These are phyloP conservation scores for Paraplagusia blochii DNA, from an alignment of 2,113 vertebrate genomes.

Conservation along the genomic window DNA sequence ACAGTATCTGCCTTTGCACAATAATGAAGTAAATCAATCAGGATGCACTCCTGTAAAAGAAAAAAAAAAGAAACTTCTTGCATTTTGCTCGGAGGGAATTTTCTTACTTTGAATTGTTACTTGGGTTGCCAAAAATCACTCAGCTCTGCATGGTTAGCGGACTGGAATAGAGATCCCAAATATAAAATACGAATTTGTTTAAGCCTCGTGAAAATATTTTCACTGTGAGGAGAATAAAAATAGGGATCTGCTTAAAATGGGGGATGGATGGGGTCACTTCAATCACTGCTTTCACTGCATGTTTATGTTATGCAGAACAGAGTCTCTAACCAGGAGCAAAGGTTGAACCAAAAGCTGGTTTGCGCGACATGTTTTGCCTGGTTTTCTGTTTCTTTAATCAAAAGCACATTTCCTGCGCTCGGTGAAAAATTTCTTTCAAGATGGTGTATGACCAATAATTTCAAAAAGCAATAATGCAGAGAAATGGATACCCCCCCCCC, in stretches of 20 bases:
- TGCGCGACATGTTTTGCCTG: conserved; percentile 51
- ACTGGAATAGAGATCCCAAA: conserved; percentile 49
- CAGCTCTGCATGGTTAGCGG: conserved; percentile 43
- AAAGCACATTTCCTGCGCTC: conserved; percentile 64
- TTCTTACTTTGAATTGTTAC: conserved; percentile 38
- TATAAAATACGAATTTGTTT: conserved; percentile 67
- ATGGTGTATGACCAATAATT: conserved; percentile 66
- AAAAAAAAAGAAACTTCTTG: conserved; percentile 14
- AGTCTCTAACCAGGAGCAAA: conserved; percentile 39
- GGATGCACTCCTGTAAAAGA: conserved; percentile 18
- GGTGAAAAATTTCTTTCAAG: conserved; percentile 70
- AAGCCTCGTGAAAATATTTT: conserved; percentile 64
- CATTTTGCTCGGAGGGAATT: conserved; percentile 29
- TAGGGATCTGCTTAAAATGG: conserved; percentile 66
- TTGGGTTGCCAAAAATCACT: conserved; percentile 33
- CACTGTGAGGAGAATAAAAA: conserved; percentile 67
- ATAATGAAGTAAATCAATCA: conserved; percentile 66
- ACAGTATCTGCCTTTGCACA: conserved; percentile 49
- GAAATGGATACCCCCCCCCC: conserved; percentile 61
- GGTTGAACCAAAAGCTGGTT: conserved; percentile 54
- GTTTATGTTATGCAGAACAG: conserved; percentile 54
- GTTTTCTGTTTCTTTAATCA: conserved; percentile 64
- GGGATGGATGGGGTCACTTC: conserved; percentile 45
- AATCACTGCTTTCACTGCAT: conserved; percentile 63
- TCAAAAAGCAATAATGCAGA: conserved; percentile 74